phyloP scores from a whole-genome alignment of 2,888 invertebrate genomes.

The Orthosia cruda region DNA sequence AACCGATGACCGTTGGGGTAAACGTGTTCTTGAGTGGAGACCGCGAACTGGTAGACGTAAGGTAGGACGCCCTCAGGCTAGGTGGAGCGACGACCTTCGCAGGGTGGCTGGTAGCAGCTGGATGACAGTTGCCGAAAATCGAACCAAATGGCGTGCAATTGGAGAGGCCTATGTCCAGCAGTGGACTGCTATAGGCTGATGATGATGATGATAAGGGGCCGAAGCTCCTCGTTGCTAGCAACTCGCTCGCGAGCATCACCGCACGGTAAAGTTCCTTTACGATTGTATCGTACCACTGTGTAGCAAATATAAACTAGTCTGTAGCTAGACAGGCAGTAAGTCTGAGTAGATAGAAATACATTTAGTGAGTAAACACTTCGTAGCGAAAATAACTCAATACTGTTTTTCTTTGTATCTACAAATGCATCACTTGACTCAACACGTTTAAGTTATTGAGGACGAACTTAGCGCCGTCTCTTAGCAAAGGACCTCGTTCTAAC shows the following conservation, averaged over 20 bases:
- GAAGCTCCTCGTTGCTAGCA: slow-evolving; percentile 86
- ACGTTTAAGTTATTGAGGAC: slow-evolving; percentile 51
- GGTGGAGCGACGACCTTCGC: too few species aligned
- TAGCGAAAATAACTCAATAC: slow-evolving; percentile 54
- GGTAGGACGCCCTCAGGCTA: too few species aligned
- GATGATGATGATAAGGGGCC: too few species aligned
- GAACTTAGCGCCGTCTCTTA: slow-evolving; percentile 50
- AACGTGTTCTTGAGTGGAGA: too few species aligned
- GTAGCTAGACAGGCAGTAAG: slow-evolving; percentile 77
- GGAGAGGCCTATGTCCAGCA: too few species aligned
- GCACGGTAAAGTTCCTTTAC: slow-evolving; percentile 89
- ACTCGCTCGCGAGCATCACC: slow-evolving; percentile 86
- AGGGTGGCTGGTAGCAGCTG: too few species aligned
- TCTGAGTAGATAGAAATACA: slow-evolving; percentile 76
- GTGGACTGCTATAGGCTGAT: too few species aligned
- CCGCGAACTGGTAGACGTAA: too few species aligned
- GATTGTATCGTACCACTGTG: slow-evolving; percentile 75
- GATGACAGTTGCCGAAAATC: too few species aligned
- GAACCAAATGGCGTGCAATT: too few species aligned
- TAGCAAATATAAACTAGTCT: slow-evolving; percentile 76
- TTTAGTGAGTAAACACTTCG: slow-evolving; percentile 60
- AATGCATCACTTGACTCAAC: slow-evolving; percentile 55
- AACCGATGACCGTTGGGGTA: too few species aligned
- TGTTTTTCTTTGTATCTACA: slow-evolving; percentile 53
- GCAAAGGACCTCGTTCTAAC: slow-evolving; percentile 54